phyloP scores from a whole-genome alignment of 1,140 invertebrate genomes.

The Acromyrmex charruanus region DNA sequence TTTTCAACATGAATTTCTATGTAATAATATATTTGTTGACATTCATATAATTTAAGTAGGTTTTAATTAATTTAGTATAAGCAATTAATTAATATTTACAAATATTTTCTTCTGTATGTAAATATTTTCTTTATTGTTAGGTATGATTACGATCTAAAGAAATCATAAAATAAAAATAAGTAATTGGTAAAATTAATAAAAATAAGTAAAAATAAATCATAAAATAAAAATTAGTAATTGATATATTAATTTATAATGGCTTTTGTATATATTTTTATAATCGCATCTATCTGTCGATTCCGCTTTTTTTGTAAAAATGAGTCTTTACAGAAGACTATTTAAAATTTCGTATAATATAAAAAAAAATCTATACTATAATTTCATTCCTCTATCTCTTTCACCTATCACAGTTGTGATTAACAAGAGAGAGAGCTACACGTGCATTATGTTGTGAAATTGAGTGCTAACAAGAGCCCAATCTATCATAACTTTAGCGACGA shows the following conservation, averaged over 20 bases:
- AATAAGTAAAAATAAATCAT: no score
- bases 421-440: background rate
- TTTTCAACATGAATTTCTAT: no score
- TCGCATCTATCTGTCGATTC: background rate
- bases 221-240: background rate
- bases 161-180: background rate
- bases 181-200: no score
- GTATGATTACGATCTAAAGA: background rate
- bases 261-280: background rate
- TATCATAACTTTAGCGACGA: conserved; percentile 44
- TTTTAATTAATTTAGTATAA: conserved; percentile 18
- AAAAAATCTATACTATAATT: background rate
- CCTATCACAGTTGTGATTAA: conserved; percentile 6
- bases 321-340: background rate
- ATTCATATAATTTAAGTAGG: no score
- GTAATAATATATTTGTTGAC: no score
- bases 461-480: conserved; percentile 32
- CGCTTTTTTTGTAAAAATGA: background rate
- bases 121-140: background rate
- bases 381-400: background rate
- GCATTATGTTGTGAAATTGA: conserved; percentile 42
- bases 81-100: background rate
- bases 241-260: background rate
- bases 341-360: background rate
- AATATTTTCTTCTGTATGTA: background rate